Conservation (phyloP, 2,113 vertebrate species). For the Oostethus manadensis region DNA sequence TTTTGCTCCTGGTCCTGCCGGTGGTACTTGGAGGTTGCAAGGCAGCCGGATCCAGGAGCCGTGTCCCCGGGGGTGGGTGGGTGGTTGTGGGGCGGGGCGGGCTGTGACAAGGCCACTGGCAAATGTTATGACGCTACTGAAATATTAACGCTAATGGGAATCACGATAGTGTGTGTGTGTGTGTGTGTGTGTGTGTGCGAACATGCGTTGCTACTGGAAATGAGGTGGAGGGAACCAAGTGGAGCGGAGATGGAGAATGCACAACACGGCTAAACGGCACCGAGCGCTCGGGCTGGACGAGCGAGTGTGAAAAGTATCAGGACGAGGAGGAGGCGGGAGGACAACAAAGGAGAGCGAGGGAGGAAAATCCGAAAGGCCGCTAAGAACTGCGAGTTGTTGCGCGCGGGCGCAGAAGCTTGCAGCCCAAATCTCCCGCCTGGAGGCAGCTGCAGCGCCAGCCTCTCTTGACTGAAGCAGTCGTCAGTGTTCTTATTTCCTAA, state of each 20-base stretch:
- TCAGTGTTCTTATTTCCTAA: conserved; percentile 69
- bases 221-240: conserved; percentile 58
- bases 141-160: conserved; percentile 68
- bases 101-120: conserved; percentile 52
- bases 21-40: conserved; percentile 25
- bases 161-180: conserved; percentile 2
- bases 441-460: conserved; percentile 60
- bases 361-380: conserved; percentile 36
- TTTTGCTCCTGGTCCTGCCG: conserved; percentile 18
- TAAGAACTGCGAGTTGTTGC: conserved; percentile 58
- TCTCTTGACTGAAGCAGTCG: conserved; percentile 55
- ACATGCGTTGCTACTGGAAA: conserved; percentile 39
- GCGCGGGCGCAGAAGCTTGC: conserved; percentile 36
- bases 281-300: conserved; percentile 28
- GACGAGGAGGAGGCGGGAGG: neutral
- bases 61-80: conserved; percentile 38
- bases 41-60: conserved; percentile 37
- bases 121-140: conserved; percentile 51
- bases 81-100: too few relatives aligned
- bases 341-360: neutral
- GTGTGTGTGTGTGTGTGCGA: conserved; percentile 6
- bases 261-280: conserved; percentile 46
- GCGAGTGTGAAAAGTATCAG: conserved; percentile 26
- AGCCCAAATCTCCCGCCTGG: conserved; percentile 57
- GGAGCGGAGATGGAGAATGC: conserved; percentile 63